These are phyloP conservation scores for Leptothorax acervorum DNA, from an alignment of 2,888 invertebrate genomes.

Conservation along the genomic window DNA sequence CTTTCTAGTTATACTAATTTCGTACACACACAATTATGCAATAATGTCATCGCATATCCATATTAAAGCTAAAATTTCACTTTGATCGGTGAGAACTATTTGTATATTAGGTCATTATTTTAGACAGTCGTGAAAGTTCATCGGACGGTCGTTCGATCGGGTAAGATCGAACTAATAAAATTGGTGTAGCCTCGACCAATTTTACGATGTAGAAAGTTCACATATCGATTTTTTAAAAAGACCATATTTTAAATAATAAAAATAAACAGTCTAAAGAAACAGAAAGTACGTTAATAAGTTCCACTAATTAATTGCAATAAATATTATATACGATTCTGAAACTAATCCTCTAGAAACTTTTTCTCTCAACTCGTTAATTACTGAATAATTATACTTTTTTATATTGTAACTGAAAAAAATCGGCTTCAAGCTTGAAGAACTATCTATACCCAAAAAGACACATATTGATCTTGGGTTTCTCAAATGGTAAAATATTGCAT, in stretches of 20 bases:
- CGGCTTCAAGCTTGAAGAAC: background rate
- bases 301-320: background rate
- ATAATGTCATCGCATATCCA: background rate
- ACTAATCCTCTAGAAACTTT: background rate
- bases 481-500: background rate
- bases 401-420: background rate
- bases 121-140: conserved; percentile 47
- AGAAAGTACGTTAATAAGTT: background rate
- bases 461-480: background rate
- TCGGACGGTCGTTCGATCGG: conserved; percentile 26
- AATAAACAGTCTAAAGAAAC: background rate
- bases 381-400: background rate
- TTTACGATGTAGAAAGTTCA: conserved; percentile 15
- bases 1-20: background rate
- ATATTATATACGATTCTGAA: background rate
- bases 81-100: conserved; percentile 10
- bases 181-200: conserved; percentile 44
- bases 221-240: background rate
- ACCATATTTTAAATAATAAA: background rate
- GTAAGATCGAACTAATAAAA: conserved; percentile 30
- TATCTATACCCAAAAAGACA: background rate
- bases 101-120: conserved; percentile 53
- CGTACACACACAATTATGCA: background rate
- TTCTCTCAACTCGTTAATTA: background rate
- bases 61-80: conserved; percentile 8